Evolutionary conservation across 2,113 vertebrate genomes (phyloP).

Genomic region (Mesitornis unicolor): DNA sequence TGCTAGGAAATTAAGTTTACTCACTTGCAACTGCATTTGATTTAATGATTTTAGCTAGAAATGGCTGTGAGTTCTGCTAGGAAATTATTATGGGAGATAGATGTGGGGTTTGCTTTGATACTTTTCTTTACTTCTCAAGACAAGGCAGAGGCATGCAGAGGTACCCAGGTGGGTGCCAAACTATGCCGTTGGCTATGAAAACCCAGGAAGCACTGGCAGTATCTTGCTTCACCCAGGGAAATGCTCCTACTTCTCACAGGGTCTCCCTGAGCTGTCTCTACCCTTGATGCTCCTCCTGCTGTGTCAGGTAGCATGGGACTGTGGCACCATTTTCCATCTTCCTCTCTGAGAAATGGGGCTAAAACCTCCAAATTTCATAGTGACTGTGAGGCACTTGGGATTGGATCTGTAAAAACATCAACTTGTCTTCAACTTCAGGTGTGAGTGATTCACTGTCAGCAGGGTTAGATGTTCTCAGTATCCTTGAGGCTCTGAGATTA

Average conservation of each 20-base stretch:
- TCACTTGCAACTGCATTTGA: neutral
- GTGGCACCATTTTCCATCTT: neutral
- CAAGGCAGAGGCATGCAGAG: neutral
- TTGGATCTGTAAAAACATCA: neutral
- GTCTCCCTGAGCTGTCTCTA: neutral
- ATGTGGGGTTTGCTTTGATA: neutral
- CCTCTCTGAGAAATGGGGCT: neutral
- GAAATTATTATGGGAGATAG: neutral
- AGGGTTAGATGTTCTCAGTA: neutral
- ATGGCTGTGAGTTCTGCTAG: neutral
- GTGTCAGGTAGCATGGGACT: neutral
- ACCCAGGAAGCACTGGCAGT: neutral
- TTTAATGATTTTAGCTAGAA: neutral
- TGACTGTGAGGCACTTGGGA: neutral
- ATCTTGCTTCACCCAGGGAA: neutral
- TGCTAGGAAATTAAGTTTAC: neutral
- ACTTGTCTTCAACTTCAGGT: neutral
- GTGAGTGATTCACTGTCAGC: neutral
- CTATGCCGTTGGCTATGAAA: neutral
- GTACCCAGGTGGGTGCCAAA: neutral
- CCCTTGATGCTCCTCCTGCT: neutral
- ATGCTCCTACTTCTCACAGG: neutral
- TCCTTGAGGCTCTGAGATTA: neutral
- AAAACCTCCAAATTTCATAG: neutral
- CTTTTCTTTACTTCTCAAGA: neutral